phyloP scores from a whole-genome alignment of 2,113 vertebrate genomes.

The Bufo gargarizans region DNA sequence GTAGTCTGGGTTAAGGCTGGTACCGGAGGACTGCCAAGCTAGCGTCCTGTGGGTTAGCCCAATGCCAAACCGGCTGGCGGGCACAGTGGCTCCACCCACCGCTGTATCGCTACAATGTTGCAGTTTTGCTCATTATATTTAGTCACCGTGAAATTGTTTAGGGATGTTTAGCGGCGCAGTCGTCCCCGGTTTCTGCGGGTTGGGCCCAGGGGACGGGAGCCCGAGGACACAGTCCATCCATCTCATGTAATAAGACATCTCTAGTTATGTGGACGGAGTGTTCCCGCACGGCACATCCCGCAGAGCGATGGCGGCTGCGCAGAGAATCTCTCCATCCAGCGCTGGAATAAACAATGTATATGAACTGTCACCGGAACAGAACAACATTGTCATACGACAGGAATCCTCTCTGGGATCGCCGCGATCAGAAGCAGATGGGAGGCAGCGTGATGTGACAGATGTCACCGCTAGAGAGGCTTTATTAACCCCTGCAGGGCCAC shows the following conservation, averaged over 20 bases:
- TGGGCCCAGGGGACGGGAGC: neutral
- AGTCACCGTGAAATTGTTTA: conserved; percentile 40
- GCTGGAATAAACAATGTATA: conserved; percentile 25
- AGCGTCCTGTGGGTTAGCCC: too few relatives aligned
- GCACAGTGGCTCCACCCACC: too few relatives aligned
- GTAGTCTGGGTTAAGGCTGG: too few relatives aligned
- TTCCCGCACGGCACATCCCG: neutral
- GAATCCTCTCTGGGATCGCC: conserved; percentile 33
- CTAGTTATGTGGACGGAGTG: neutral
- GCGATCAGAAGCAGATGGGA: conserved; percentile 6
- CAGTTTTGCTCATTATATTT: neutral
- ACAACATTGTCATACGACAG: conserved; percentile 31
- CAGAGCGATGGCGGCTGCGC: neutral
- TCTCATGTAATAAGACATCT: conserved; percentile 46
- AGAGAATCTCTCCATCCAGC: neutral
- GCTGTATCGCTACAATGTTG: neutral
- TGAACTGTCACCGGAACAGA: conserved; percentile 45
- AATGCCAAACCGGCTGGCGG: neutral
- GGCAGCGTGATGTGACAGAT: conserved; percentile 1
- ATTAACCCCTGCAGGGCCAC: neutral
- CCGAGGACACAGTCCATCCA: conserved; percentile 36
- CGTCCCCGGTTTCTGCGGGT: neutral
- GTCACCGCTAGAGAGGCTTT: neutral
- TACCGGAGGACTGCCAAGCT: too few relatives aligned
- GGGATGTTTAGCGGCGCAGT: neutral